These are phyloP conservation scores for Sitta europaea DNA, from an alignment of 2,113 vertebrate genomes.

Conservation along the genomic window DNA sequence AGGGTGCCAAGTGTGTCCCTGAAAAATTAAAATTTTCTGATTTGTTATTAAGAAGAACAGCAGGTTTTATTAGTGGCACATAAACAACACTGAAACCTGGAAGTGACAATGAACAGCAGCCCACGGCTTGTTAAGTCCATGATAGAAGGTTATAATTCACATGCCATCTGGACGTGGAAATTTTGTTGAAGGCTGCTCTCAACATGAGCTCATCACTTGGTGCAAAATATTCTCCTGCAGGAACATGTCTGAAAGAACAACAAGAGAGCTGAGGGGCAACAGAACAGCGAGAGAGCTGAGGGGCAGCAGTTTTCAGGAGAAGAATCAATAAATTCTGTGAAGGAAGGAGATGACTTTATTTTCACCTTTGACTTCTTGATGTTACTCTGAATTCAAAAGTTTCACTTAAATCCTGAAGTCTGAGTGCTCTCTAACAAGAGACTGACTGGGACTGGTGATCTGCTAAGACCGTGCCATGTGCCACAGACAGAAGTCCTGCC, in stretches of 20 bases:
- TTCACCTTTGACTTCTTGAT: background rate
- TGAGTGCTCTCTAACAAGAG: no score
- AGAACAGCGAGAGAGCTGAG: background rate
- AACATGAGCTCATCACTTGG: slow-evolving; percentile 4
- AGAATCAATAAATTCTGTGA: background rate
- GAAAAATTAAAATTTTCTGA: background rate
- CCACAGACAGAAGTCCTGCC: background rate
- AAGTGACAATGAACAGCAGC: background rate
- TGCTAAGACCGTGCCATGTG: background rate
- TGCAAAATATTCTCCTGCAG: background rate
- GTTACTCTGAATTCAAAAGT: background rate
- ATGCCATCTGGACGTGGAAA: background rate
- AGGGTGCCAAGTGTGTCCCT: background rate
- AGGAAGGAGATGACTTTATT: background rate
- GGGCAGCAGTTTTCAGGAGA: background rate
- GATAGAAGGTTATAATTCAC: slow-evolving; percentile 34
- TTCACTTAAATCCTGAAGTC: background rate
- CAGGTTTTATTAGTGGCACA: background rate
- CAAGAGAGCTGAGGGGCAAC: background rate
- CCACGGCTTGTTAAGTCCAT: background rate
- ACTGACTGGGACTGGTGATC: no score
- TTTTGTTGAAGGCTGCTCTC: background rate
- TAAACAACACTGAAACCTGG: background rate
- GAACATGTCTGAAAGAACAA: background rate
- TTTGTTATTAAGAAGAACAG: background rate